A percentile compares a stretch with the other conserved stretches of the same genome.
phyloP scores from a whole-genome alignment of 1,140 invertebrate species.

The Macrobrachium nipponense region DNA sequence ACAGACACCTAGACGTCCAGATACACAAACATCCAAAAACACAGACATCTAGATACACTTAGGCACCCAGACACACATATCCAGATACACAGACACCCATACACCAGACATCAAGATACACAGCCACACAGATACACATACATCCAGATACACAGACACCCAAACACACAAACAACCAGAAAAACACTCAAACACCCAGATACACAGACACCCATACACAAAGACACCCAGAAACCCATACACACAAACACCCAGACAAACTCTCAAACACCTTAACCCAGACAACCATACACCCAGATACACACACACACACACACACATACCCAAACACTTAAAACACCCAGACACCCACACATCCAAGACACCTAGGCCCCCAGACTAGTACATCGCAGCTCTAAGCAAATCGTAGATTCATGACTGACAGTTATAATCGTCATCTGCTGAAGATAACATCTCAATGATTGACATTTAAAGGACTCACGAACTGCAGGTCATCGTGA shows the following conservation, averaged over 20 bases:
- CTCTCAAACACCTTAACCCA: background rate
- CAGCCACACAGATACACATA: background rate
- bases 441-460: too few relatives aligned
- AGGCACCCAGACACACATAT: background rate
- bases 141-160: background rate
- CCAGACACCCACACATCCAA: too few relatives aligned
- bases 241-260: background rate
- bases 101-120: background rate
- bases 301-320: background rate
- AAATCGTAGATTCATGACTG: too few relatives aligned
- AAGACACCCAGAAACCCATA: background rate
- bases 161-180: background rate
- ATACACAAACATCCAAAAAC: background rate
- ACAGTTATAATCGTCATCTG: too few relatives aligned
- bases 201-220: background rate
- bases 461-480: too few relatives aligned
- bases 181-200: background rate
- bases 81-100: background rate
- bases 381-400: too few relatives aligned
- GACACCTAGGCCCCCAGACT: too few relatives aligned
- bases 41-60: background rate
- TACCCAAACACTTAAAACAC: background rate
- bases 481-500: too few relatives aligned
- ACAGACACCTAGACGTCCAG: constrained; percentile 6
- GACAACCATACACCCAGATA: background rate